Evolutionary conservation across 2,113 vertebrate species (phyloP), one percentile per base, ranked within the genome.

Genomic region (Platysternon megacephalum): DNA sequence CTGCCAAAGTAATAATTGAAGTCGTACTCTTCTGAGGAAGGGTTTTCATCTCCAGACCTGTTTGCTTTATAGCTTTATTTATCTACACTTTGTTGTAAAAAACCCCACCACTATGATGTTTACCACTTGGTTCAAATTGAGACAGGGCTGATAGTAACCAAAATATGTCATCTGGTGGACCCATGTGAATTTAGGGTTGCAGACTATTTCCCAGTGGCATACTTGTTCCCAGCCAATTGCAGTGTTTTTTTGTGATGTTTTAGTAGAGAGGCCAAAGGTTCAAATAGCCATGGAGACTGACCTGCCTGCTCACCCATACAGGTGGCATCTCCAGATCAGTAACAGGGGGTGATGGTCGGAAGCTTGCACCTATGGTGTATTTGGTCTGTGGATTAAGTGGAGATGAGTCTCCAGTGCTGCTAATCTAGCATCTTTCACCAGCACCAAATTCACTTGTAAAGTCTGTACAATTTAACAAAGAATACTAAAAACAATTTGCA

Each of bases 381-480:
- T 0, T 78, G 72, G 48, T 7, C 61, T 4, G 0, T 0, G 0
- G 3, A 2, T 0, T 5, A 17, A 8, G 48, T 11, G 46, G 72
- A 65, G 11, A 26, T 87, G 6, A 29, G 51, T 24, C 46, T 76
- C 51, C 53, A 78, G 55, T 9, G 53, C 21, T 91, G 29, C 49
- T 87, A 56, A 52, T 79, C 48, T 35, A 44, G 12, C 52, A 16
- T 6, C 55, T 51, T 48, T 9, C 29, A 8, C 6, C 56, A 29
- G 82, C 55, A 42, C 12, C 11, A 0, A 29, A 1, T 1, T 2
- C 2, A 32, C 29, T 6, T 16, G 35, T 4, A 5, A 12, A 1
- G 4, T 4, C 56, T 3, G 3, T 53, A 29, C 85, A 19, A 1
- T 9, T 68, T 14, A 10, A 16, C 42, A 4, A 61, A 48, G 46